A percentile compares a stretch with the other conserved stretches of the same genome.
phyloP scores from a whole-genome alignment of 1,140 invertebrate genomes.

The Sesamia nonagrioides region DNA sequence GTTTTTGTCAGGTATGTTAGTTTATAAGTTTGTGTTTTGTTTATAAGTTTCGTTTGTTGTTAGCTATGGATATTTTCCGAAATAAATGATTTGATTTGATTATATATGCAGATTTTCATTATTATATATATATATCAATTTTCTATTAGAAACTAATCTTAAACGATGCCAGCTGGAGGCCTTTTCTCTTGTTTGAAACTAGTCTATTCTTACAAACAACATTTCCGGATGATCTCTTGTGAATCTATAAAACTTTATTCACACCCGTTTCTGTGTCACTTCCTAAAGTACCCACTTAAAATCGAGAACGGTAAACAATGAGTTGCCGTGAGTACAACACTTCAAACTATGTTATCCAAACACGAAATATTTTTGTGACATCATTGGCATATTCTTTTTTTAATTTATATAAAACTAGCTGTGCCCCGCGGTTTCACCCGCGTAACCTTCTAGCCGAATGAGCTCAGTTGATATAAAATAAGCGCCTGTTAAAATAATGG shows the following conservation, averaged over 20 bases:
- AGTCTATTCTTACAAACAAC: conserved; percentile 1
- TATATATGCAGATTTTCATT: conserved; percentile 35
- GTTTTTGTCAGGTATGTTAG: too few species aligned
- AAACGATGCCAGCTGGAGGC: not conserved
- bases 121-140: not conserved
- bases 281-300: conserved; percentile 16
- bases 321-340: conserved; percentile 19
- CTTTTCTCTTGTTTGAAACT: conserved; percentile 26
- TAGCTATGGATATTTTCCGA: too few species aligned
- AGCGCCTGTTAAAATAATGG: too few species aligned
- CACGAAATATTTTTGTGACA: conserved; percentile 27
- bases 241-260: conserved; percentile 44
- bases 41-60: too few species aligned
- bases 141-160: conserved; percentile 20
- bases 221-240: conserved; percentile 12
- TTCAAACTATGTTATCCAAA: conserved; percentile 40
- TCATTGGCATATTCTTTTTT: conserved; percentile 35
- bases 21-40: too few species aligned
- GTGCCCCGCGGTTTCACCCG: too few species aligned
- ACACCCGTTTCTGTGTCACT: conserved; percentile 45
- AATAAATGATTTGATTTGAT: too few species aligned
- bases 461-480: too few species aligned
- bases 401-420: too few species aligned
- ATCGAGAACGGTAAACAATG: conserved; percentile 48
- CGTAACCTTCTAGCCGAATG: too few species aligned